These are phyloP conservation scores for Liasis olivaceus DNA, from an alignment of 2,797 vertebrate species.

Conservation along the genomic window DNA sequence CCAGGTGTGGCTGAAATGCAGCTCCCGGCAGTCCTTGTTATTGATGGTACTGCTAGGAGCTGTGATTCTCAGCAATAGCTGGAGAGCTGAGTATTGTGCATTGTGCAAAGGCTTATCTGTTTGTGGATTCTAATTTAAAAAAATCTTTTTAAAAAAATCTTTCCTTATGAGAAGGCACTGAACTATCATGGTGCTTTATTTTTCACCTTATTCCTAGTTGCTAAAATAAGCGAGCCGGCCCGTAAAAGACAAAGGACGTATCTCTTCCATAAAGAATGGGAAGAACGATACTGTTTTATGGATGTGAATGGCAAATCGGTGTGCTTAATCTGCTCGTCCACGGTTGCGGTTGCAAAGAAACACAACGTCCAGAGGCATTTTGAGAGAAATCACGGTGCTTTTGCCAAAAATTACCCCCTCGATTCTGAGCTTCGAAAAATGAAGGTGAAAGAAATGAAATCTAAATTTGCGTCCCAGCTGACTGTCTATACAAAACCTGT, in stretches of 20 bases:
- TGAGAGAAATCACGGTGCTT: conserved; percentile 2
- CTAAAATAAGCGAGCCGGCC: not conserved
- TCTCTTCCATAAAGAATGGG: conserved; percentile 11
- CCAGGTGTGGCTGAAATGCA: too few species aligned
- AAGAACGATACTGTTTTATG: conserved; percentile 2
- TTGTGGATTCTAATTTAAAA: not conserved
- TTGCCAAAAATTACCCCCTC: not conserved
- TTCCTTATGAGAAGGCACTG: not conserved
- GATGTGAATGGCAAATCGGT: conserved; percentile 5
- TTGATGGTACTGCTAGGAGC: too few species aligned
- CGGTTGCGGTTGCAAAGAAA: conserved; percentile 7
- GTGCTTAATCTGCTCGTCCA: conserved; percentile 14
- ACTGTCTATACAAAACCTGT: not conserved
- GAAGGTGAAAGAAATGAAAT: conserved; percentile 15
- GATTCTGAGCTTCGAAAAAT: conserved; percentile 10
- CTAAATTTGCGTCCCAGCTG: not conserved
- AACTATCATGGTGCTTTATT: not conserved
- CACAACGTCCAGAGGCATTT: conserved; percentile 8
- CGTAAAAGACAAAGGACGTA: not conserved
- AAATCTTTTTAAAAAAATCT: not conserved
- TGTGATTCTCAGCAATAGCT: too few species aligned
- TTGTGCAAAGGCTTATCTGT: not conserved
- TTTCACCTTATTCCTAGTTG: not conserved
- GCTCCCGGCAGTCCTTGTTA: too few species aligned
- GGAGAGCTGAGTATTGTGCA: too few species aligned